phyloP scores from a whole-genome alignment of 2,113 vertebrate species.

The Ancistrus triradiatus region DNA sequence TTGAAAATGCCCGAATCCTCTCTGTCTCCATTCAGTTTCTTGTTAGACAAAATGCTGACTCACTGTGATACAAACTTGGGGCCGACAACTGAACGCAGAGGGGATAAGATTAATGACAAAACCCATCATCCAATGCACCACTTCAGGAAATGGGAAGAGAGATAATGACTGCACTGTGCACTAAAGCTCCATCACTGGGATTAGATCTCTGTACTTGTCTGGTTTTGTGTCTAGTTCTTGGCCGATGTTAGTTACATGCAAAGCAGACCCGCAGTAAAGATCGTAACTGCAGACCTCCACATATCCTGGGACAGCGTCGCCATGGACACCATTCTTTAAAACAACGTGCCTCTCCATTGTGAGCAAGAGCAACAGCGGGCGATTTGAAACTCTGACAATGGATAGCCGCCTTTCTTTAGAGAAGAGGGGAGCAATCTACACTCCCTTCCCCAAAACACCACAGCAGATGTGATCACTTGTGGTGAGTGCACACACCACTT shows the following conservation, averaged over 20 bases:
- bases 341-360: slow-evolving; percentile 35
- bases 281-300: slow-evolving; percentile 54
- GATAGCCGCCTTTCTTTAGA: slow-evolving; percentile 26
- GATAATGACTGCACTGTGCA: slow-evolving; percentile 7
- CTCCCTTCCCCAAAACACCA: slow-evolving; percentile 16
- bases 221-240: slow-evolving; percentile 45
- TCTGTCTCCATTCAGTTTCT: slow-evolving; percentile 24
- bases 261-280: slow-evolving; percentile 43
- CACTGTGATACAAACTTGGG: slow-evolving; percentile 24
- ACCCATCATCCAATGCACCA: slow-evolving; percentile 11
- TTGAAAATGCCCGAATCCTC: slow-evolving; percentile 21
- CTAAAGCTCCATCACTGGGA: not conserved
- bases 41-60: slow-evolving; percentile 47
- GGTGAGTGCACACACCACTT: slow-evolving; percentile 11
- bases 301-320: slow-evolving; percentile 59
- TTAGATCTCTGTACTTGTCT: not conserved
- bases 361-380: slow-evolving; percentile 37
- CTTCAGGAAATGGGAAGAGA: slow-evolving; percentile 15
- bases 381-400: slow-evolving; percentile 46
- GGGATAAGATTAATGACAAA: slow-evolving; percentile 37
- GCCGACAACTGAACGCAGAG: slow-evolving; percentile 21
- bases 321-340: slow-evolving; percentile 58
- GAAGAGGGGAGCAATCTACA: not conserved
- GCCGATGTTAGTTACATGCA: slow-evolving; percentile 36
- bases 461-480: slow-evolving; percentile 28